Conservation (phyloP, 2,113 vertebrate species). For the Falco punctatus region DNA sequence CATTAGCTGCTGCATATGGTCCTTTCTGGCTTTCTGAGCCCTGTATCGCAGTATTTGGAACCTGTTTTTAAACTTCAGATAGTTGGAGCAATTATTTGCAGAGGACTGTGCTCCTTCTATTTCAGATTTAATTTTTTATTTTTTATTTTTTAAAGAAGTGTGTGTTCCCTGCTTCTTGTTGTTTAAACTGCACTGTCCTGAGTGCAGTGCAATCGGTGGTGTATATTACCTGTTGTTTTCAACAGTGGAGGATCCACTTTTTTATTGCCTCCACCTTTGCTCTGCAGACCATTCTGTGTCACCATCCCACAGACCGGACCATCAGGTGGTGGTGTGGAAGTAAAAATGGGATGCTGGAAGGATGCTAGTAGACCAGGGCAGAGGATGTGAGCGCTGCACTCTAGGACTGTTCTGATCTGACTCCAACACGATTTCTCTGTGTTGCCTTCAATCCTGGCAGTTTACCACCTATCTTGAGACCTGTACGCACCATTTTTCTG, state of each 20-base stretch:
- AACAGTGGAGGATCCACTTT: background rate
- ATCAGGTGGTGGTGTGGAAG: background rate
- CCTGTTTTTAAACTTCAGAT: rapidly evolving
- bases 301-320: rapidly evolving
- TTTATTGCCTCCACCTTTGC: background rate
- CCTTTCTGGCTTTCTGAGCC: background rate
- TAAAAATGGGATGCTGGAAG: rapidly evolving
- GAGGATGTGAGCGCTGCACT: rapidly evolving
- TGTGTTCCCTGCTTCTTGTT: background rate
- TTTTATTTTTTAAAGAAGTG: rapidly evolving
- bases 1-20: rapidly evolving
- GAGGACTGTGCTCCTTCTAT: background rate
- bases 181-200: background rate
- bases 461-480: background rate
- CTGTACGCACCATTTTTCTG: background rate
- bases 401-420: background rate
- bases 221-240: background rate
- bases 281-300: background rate
- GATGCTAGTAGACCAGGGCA: background rate
- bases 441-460: rapidly evolving
- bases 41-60: rapidly evolving
- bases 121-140: background rate
- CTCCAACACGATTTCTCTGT: rapidly evolving
- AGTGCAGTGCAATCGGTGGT: background rate
- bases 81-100: background rate